Percentiles rank a stretch among this genome's conserved stretches.
Evolutionary conservation across 2,113 vertebrate species (phyloP).

Genomic region (Cynoglossus semilaevis): DNA sequence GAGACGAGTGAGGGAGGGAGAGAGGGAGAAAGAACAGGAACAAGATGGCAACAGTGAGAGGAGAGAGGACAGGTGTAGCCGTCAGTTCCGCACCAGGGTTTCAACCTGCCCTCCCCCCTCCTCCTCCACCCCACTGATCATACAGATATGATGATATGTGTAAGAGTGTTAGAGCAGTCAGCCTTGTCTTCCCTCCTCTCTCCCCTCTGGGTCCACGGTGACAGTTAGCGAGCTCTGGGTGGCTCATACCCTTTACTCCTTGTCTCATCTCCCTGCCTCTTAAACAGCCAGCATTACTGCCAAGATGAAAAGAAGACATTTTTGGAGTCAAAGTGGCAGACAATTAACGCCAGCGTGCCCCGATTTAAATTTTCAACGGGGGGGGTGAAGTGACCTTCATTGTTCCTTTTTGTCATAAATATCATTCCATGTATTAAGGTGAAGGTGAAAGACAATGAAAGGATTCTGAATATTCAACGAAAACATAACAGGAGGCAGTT

Average conservation of each 20-base stretch:
- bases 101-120: constrained; percentile 63
- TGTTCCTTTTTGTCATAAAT: constrained; percentile 58
- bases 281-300: constrained; percentile 48
- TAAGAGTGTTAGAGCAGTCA: constrained; percentile 76
- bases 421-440: constrained; percentile 53
- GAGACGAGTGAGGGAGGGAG: constrained; percentile 35
- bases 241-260: constrained; percentile 64
- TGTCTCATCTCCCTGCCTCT: constrained; percentile 52
- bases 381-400: constrained; percentile 35
- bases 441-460: constrained; percentile 63
- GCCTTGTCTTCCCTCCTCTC: constrained; percentile 64
- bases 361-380: constrained; percentile 44
- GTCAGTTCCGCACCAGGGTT: constrained; percentile 71
- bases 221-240: constrained; percentile 70
- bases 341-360: constrained; percentile 42
- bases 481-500: constrained; percentile 29
- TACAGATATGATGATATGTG: constrained; percentile 79
- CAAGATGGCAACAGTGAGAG: constrained; percentile 50
- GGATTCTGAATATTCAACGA: constrained; percentile 49
- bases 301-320: constrained; percentile 44
- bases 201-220: constrained; percentile 60
- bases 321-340: constrained; percentile 51
- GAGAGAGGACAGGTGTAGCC: constrained; percentile 75
- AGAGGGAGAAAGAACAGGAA: constrained; percentile 48
- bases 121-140: constrained; percentile 71